Percentiles rank a stretch among this genome's conserved stretches.
Evolutionary conservation across 2,888 invertebrate species (phyloP).

Genomic region (Stramonita haemastoma): DNA sequence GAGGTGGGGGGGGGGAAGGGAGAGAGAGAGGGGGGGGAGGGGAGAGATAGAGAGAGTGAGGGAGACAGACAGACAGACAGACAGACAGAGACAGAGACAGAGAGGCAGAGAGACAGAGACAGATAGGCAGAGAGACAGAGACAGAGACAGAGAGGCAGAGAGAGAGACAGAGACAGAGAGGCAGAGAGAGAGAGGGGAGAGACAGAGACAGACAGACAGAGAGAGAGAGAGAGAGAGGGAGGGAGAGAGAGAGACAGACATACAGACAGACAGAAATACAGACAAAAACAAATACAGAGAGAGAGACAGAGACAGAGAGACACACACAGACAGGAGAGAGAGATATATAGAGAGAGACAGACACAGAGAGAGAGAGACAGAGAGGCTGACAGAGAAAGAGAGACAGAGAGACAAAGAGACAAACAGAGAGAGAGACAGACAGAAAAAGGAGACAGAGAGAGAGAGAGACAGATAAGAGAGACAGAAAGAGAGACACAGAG

Average conservation of each 20-base stretch:
- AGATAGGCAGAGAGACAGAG: background rate
- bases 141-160: background rate
- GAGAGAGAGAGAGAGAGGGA: slow-evolving; percentile 4
- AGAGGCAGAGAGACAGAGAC: background rate
- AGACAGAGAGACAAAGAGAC: background rate
- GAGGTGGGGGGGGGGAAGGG: too few relatives aligned
- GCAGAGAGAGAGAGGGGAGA: background rate
- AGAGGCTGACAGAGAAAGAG: background rate
- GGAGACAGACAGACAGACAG: background rate
- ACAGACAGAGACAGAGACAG: background rate
- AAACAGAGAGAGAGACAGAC: background rate
- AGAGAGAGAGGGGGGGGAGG: too few relatives aligned
- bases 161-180: background rate
- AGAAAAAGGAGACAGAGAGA: background rate
- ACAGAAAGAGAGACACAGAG: too few relatives aligned
- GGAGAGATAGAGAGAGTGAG: too few relatives aligned
- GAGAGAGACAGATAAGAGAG: too few relatives aligned
- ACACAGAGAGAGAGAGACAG: background rate
- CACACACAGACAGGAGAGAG: background rate
- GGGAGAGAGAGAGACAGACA: background rate
- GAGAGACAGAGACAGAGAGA: slow-evolving; percentile 1
- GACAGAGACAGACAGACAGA: background rate
- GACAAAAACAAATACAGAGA: background rate
- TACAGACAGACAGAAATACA: background rate
- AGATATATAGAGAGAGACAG: background rate